A percentile compares a stretch with the other conserved stretches of the same genome.
phyloP scores from a whole-genome alignment of 2,113 vertebrate species.

The Polyodon spathula region DNA sequence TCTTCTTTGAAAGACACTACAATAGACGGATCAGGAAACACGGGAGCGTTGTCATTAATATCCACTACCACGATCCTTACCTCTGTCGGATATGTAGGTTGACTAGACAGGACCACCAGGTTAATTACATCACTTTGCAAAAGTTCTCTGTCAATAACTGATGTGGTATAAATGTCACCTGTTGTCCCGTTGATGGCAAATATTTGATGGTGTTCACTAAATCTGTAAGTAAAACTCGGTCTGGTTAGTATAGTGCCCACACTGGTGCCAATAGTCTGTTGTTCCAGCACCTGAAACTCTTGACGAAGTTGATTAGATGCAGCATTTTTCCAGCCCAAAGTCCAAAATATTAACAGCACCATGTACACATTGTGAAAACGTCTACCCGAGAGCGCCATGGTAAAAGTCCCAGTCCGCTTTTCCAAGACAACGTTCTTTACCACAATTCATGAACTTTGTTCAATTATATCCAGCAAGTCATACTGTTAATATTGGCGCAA shows the following conservation, averaged over 20 bases:
- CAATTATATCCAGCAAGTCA: slow-evolving; percentile 27
- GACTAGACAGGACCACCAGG: slow-evolving; percentile 91
- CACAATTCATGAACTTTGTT: slow-evolving; percentile 42
- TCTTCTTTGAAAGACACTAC: slow-evolving; percentile 94
- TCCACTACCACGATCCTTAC: slow-evolving; percentile 87
- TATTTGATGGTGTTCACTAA: slow-evolving; percentile 87
- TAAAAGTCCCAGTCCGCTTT: slow-evolving; percentile 34
- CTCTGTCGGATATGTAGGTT: slow-evolving; percentile 92
- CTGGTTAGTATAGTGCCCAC: slow-evolving; percentile 86
- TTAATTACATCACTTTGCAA: slow-evolving; percentile 82
- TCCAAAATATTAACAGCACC: slow-evolving; percentile 53
- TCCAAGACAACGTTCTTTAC: slow-evolving; percentile 37
- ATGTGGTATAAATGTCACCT: slow-evolving; percentile 75
- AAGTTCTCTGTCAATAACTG: slow-evolving; percentile 83
- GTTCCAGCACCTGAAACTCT: slow-evolving; percentile 85
- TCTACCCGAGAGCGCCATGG: slow-evolving; percentile 54
- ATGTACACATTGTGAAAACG: slow-evolving; percentile 31
- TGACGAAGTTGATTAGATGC: slow-evolving; percentile 75
- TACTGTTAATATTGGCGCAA: slow-evolving; percentile 28
- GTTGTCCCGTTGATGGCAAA: slow-evolving; percentile 83
- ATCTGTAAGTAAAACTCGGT: slow-evolving; percentile 84
- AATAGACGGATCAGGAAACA: slow-evolving; percentile 87
- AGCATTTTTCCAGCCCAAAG: slow-evolving; percentile 39
- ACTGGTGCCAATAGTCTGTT: slow-evolving; percentile 82
- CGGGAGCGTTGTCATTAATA: slow-evolving; percentile 89